Evolutionary conservation across 2,113 vertebrate species (phyloP), one percentile per base, ranked within the genome.

Genomic region (Zingel zingel): DNA sequence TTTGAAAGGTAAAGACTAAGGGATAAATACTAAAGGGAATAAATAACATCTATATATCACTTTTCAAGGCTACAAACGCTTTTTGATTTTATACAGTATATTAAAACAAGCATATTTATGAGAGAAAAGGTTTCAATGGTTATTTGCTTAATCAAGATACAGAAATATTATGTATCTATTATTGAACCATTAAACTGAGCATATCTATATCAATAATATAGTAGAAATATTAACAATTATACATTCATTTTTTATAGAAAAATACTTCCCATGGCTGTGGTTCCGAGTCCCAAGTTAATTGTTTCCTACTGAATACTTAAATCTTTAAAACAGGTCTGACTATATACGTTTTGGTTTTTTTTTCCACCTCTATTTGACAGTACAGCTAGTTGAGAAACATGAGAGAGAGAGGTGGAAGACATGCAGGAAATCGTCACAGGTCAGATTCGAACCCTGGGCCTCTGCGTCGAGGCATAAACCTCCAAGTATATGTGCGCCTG

Each of bases 1-100:
- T 85, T 54, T 74, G 57, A 43, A 73, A 56, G 30, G 10, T 80
- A 69, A 69, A 81, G 47, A 58, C 14, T 54, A 43, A 43, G 39
- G 39, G 39, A 43, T 43, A 43, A 2, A 43, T 11, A 43, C 2
- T 43, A 43, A 43, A 43, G 39, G 39, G 39, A 43, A n/a, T n/a
- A 56, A 6, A 77, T 23, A 2, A 11, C 10, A 68, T 25, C 9
- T 51, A 6, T 12, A 6, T 12, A 10, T 25, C n/a, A 7, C 8
- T 21, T 65, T 36, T 65, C 12, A 9, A 18, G 7, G 9, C 27
- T 39, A 30, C 14, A 78, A 50, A 50, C 21, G 1, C 14, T 5
- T 36, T 59, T 59, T 68, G 18, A 33, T 27, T 19, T 11, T 50
- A 5, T 39, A 27, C 14, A n/a, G 5, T 25, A 47, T 47, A 4